Base-by-base conservation (phyloP, 2,797 vertebrate genomes). In the Fistularia commersonii region DNA sequence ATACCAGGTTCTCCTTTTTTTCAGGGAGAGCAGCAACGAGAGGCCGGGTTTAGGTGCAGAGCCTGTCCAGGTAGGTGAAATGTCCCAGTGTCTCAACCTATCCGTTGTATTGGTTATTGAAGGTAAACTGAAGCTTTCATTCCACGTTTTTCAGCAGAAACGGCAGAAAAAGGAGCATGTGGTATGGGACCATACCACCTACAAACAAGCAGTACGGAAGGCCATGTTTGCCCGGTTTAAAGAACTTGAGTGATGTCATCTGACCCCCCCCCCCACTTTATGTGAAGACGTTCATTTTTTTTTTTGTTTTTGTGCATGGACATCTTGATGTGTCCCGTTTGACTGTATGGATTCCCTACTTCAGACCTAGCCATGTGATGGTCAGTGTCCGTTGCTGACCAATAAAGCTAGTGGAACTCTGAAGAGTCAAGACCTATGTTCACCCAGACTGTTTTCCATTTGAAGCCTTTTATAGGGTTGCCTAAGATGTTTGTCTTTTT, bases 181-280 rank as follows among this genome's bases (percentile, higher is more conserved):
- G 31, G 84, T 88, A 53, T 92, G 89, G 89, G 94, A 92, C 81
- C 90, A 93, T 37, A 85, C 82, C 76, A 93, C 94, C 6, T 98
- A 98, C 83, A 93, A 96, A 6, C 95, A 98, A 0, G 95, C 95
- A 0, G 95, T 98, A 43, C 89, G 95, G 49, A 96, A 96, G 77
- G 96, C 96, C 66, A 98, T 98, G 96, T 98, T 98, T 76, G 95
- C 96, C 51, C 92, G 95, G 51, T 98, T 95, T 49, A 98, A 98
- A 82, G 96, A 98, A 61, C 92, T 98, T 0, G 93, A 98, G 77
- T 98, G 90, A 95, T 63, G 42, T 50, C 38, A 36, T 57, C 64
- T 51, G 43, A 61, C 62, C 57, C 51, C 42, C 13, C 61, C 56
- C 32, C 62, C 44, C 50, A 35, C 74, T 66, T 49, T 31, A 52